Conservation (phyloP, 2,113 vertebrate genomes). For the Dicerorhinus sumatrensis region DNA sequence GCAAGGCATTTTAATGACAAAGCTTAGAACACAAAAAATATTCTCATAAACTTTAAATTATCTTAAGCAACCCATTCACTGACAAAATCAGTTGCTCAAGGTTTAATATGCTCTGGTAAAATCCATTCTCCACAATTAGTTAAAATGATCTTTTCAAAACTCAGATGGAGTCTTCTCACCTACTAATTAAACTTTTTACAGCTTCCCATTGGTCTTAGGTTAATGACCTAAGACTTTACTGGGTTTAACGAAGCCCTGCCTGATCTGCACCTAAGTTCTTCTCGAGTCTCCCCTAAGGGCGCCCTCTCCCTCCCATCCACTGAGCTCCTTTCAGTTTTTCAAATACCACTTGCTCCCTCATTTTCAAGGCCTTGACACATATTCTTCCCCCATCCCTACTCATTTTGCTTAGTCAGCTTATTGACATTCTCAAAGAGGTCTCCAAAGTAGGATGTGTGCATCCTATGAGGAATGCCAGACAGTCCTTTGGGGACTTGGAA, state of each 20-base stretch:
- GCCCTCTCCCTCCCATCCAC: not conserved
- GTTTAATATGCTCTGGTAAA: not conserved
- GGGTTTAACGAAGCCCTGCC: not conserved
- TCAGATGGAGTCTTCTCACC: not conserved
- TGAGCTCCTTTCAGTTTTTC: not conserved
- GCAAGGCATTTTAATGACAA: slow-evolving; percentile 49
- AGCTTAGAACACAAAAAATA: not conserved
- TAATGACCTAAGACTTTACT: not conserved
- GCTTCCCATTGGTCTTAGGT: not conserved
- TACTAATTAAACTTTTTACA: not conserved
- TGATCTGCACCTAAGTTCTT: not conserved
- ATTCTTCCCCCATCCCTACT: not conserved
- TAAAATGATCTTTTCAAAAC: not conserved
- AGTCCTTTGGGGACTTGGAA: not conserved
- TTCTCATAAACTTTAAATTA: not conserved
- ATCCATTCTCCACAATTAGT: not conserved
- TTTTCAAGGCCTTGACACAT: not conserved
- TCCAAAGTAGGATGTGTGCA: not conserved
- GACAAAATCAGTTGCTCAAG: not conserved
- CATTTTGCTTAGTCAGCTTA: not conserved
- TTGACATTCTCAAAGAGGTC: not conserved
- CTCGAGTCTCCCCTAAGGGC: not conserved
- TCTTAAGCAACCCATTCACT: not conserved
- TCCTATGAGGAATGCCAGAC: not conserved
- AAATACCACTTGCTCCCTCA: not conserved